Conservation (phyloP, 2,797 vertebrate genomes). For the Chelonia mydas region DNA sequence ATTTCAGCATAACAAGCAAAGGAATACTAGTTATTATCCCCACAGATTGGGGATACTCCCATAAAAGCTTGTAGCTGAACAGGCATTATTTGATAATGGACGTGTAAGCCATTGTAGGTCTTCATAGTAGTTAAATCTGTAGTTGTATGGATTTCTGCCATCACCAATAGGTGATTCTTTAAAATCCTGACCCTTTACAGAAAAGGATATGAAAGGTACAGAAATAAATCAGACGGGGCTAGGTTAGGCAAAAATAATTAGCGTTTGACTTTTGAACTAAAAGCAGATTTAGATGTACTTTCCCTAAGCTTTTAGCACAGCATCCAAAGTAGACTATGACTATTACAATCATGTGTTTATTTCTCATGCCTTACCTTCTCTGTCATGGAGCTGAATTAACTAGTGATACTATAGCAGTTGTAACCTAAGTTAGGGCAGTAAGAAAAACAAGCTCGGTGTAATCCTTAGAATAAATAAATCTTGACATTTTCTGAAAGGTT, state of each 20-base stretch:
- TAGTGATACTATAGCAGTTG: accelerated
- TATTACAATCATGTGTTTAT: neutral
- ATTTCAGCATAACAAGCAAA: neutral
- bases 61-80: neutral
- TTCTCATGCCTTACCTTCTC: neutral
- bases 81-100: neutral
- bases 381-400: neutral
- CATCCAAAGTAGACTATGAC: neutral
- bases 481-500: constrained; percentile 18
- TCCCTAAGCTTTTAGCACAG: neutral
- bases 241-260: neutral
- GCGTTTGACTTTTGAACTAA: neutral
- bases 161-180: neutral
- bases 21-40: neutral
- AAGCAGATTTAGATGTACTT: neutral
- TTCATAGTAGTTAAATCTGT: neutral
- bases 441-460: neutral
- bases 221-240: neutral
- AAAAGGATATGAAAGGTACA: neutral
- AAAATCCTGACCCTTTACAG: neutral
- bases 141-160: neutral
- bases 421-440: neutral
- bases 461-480: neutral
- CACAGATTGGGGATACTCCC: neutral
- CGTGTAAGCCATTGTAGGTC: neutral